Evolutionary conservation across 2,797 vertebrate genomes (phyloP), one percentile per base, ranked within the genome.

Genomic region (Tachyglossus aculeatus): DNA sequence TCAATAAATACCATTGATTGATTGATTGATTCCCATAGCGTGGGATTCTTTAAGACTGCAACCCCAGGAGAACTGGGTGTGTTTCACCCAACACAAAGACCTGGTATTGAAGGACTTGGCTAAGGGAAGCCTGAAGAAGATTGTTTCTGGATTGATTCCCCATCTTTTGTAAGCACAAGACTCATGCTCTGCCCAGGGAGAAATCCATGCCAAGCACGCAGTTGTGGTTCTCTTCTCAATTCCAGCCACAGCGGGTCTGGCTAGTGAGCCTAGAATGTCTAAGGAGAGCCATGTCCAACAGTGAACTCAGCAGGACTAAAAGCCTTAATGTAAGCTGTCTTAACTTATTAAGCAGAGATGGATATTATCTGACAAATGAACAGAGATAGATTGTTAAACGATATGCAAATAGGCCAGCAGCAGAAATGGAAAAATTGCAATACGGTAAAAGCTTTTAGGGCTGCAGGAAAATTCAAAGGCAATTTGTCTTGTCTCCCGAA

Each of bases 321-420:
- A 38, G 65, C 67, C 83, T 75, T 65, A 45, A 67, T 54, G 62
- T 1, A 39, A 83, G 69, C 85, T 84, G 82, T 72, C 86, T 64
- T 86, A 51, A 82, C 71, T 80, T 74, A 67, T 87, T 85, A 87
- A 88, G 71, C 81, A 51, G 77, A 87, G 88, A 89, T 56, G 81
- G 88, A 88, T 87, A 87, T 81, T 77, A 83, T 69, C 85, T 91
- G 88, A 89, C 88, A 88, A 80, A 85, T 79, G 67, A 91, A 70
- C 68, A 74, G 74, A 89, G 82, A 86, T 80, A 71, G 87, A 84
- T 79, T 80, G 70, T 78, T 83, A 82, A 81, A 85, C 80, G 87
- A 86, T 89, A 90, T 89, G 90, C 87, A 92, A 91, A 93, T 88
- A 81, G n/a, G 80, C 84, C 85, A 78, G 77, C 66, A 83, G 88